Evolutionary conservation across 2,113 vertebrate species (phyloP), one percentile per base, ranked within the genome.

Genomic region (Pongo pygmaeus): DNA sequence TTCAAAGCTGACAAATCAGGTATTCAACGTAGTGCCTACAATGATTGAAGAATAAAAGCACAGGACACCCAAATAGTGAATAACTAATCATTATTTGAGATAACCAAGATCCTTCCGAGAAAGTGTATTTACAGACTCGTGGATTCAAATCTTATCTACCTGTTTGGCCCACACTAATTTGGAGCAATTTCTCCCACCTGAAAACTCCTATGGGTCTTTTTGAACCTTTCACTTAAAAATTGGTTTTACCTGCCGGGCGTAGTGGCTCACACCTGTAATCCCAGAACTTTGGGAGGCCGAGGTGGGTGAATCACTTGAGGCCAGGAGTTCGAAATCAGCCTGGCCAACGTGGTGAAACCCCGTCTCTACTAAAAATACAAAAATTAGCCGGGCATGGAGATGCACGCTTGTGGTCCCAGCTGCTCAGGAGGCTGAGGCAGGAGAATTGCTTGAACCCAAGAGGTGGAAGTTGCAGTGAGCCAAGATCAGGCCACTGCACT

Each of bases 31-130:
- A 75, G 61, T 57, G 52, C 18, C 48, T 90, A 50, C 10, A 90
- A 81, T 72, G 17, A 88, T 89, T 95, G 84, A 92, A 92, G 64
- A 90, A 80, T 64, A 72, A 91, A 95, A 91, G 43, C 23, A 32
- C 10, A 85, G 70, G 27, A 70, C 72, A 93, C n/a, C 40, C 10
- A 32, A 86, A 93, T 43, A 79, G 40, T 79, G 72, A 95, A 50
- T 93, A 83, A 94, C 22, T 74, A 64, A 46, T 38, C 48, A 50
- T 55, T 80, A 23, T 55, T 50, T 79, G 57, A 83, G n/a, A 93
- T 10, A 80, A 32, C 55, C 38, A 84, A 80, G 48, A 90, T 67
- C 18, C 48, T 89, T 93, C 20, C 32, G 59, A 92, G 55, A 13
- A 23, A 52, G 35, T 86, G 1, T 35, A 20, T 77, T 87, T 90